Evolutionary conservation across 2,888 invertebrate species (phyloP), one percentile per base, ranked within the genome.

Genomic region (Pheosia tremula): DNA sequence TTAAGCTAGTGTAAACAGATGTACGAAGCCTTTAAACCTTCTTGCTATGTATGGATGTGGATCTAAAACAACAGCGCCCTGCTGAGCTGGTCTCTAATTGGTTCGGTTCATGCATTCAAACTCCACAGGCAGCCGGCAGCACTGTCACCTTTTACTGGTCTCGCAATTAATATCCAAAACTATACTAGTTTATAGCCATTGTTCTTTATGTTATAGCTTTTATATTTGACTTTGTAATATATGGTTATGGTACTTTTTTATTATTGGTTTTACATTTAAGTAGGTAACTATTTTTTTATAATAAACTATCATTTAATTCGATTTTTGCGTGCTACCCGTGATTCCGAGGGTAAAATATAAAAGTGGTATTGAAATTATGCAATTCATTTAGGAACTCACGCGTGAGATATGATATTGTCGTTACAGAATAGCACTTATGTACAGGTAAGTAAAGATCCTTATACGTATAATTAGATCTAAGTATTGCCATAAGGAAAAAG

Each of bases 131-230:
- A 80, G 78, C 73, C 81, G 62, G 65, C 60, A 70, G 74, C 75
- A 79, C 80, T 79, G 88, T 86, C 90, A 77, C 77, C 83, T 86
- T 83, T 78, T 81, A 79, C 79, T 80, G 72, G 68, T 60, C 66
- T 68, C 69, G 75, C 84, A 78, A 88, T 89, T 87, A 87, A 89
- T 88, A 83, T 77, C 74, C 78, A 75, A 59, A 65, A 56, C 3
- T 45, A 52, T 50, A 53, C 49, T 54, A 56, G 9, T 56, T 56
- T 41, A 56, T 41, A 56, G 55, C 41, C 41, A 41, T 41, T 56
- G 9, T 56, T 53, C 39, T 56, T 39, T 39, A 39, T 56, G 10
- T 8, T 10, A 54, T 56, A n/a, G n/a, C 41, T 39, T 41, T 56
- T 56, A 3, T n/a, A 41, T 56, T 1, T 11, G 7, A 5, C 3